These are phyloP conservation scores for Periophthalmus modestus DNA, from an alignment of 2,113 vertebrate species.

Conservation along the genomic window DNA sequence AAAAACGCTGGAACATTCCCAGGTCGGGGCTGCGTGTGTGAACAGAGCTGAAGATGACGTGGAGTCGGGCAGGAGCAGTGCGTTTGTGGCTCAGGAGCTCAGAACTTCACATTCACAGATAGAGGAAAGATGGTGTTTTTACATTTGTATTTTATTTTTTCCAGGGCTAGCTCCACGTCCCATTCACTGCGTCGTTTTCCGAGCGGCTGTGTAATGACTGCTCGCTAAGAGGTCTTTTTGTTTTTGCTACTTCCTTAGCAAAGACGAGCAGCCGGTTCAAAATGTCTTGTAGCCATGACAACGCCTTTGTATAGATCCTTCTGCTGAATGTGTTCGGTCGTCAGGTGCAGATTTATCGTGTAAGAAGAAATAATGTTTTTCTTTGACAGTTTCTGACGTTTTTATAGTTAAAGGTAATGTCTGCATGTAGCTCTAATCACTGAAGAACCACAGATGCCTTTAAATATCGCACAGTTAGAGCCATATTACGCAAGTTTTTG, in stretches of 20 bases:
- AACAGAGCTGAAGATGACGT: too few species aligned
- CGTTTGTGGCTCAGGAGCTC: constrained; percentile 61
- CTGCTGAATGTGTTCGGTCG: too few species aligned
- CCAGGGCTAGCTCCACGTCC: constrained; percentile 27
- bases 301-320: constrained; percentile 28
- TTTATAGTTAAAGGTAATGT: too few species aligned
- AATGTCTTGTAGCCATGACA: constrained; percentile 51
- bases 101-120: constrained; percentile 48
- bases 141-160: constrained; percentile 26
- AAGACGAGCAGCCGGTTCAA: constrained; percentile 28
- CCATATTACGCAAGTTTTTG: too few species aligned
- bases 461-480: too few species aligned
- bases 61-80: constrained; percentile 19
- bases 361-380: too few species aligned
- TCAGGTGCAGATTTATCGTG: too few species aligned
- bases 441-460: too few species aligned
- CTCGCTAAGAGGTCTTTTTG: constrained; percentile 31
- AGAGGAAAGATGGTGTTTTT: constrained; percentile 40
- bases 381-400: too few species aligned
- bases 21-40: too few species aligned
- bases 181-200: constrained; percentile 31
- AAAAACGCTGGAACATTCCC: too few species aligned
- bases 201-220: not conserved
- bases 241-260: constrained; percentile 35
- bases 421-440: too few species aligned